Percentiles rank a stretch among this genome's conserved stretches.
These are phyloP conservation scores for Siniperca undulata DNA, from an alignment of 2,797 vertebrate species.

Conservation along the genomic window DNA sequence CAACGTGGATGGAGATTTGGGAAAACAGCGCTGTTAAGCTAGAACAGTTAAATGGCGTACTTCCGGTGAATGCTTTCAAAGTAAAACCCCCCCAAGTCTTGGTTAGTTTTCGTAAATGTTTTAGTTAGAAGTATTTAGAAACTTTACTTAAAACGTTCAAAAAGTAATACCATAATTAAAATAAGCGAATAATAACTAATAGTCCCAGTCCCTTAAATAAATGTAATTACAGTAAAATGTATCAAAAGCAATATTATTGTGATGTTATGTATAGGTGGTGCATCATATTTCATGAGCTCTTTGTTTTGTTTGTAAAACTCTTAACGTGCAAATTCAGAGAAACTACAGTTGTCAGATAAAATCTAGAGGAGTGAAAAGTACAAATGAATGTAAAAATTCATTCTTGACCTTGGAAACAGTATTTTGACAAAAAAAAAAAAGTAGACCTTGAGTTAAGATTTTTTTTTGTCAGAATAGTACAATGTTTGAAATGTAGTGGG, in stretches of 20 bases:
- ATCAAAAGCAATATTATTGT: background rate
- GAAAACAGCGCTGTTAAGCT: background rate
- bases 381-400: background rate
- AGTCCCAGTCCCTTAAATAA: background rate
- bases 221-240: background rate
- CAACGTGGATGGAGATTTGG: slow-evolving; percentile 8
- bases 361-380: background rate
- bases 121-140: too few species aligned
- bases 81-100: slow-evolving; percentile 30
- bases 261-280: background rate
- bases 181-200: too few species aligned
- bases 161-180: too few species aligned
- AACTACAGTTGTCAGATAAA: background rate
- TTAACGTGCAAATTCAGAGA: background rate
- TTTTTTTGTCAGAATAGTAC: too few species aligned
- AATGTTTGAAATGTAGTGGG: background rate
- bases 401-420: background rate
- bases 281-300: too few species aligned
- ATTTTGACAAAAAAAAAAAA: too few species aligned
- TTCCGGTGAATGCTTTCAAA: slow-evolving; percentile 63
- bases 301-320: background rate
- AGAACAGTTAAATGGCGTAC: fast-evolving
- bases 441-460: too few species aligned
- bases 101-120: background rate
- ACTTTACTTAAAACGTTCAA: too few species aligned